Evolutionary conservation across 2,797 vertebrate genomes (phyloP).

Genomic region (Hippoglossus hippoglossus): DNA sequence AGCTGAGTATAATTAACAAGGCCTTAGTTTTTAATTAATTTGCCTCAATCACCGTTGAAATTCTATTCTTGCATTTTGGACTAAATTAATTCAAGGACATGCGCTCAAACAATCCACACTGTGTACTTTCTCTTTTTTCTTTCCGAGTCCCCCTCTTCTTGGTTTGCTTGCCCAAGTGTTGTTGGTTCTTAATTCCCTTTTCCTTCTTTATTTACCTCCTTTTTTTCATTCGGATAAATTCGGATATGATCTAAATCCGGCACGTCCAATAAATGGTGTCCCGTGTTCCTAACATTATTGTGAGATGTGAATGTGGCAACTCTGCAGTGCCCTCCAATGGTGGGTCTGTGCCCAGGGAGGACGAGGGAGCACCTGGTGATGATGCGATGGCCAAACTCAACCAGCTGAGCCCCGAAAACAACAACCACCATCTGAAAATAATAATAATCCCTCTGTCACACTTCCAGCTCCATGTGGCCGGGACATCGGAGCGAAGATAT

Average conservation of each 20-base stretch:
- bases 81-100: conserved; percentile 65
- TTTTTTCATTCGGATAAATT: conserved; percentile 32
- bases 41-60: conserved; percentile 54
- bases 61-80: conserved; percentile 64
- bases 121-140: conserved; percentile 11
- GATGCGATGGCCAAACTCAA: conserved; percentile 73
- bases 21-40: conserved; percentile 76
- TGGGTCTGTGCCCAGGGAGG: conserved; percentile 60
- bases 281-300: conserved; percentile 31
- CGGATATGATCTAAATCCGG: conserved; percentile 32
- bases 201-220: neutral
- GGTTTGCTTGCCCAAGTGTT: neutral
- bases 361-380: conserved; percentile 69
- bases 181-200: conserved; percentile 6
- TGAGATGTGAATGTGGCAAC: conserved; percentile 42
- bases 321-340: conserved; percentile 77
- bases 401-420: conserved; percentile 78
- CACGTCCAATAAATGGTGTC: neutral
- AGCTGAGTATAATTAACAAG: conserved; percentile 72
- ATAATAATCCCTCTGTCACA: conserved; percentile 68
- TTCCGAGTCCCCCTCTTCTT: conserved; percentile 3
- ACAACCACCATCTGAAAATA: conserved; percentile 81
- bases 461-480: conserved; percentile 72
- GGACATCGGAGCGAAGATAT: conserved; percentile 52
- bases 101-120: conserved; percentile 28